Conservation (phyloP, 2,113 vertebrate genomes). For the Paraplagusia blochii region DNA sequence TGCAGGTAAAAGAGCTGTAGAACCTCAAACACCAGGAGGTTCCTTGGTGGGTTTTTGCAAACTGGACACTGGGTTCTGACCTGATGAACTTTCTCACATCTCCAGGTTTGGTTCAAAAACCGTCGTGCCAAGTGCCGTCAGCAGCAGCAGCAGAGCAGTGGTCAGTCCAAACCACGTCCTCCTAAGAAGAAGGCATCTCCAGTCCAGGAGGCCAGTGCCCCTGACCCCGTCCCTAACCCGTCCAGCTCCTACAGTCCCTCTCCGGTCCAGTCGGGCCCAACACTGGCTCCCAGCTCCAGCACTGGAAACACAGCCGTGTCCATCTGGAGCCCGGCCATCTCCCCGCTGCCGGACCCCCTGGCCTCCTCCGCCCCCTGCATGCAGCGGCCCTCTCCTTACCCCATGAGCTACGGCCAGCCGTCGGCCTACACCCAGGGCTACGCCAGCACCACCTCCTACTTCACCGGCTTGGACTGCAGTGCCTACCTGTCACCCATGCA, state of each 20-base stretch:
- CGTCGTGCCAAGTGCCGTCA: conserved; percentile 84
- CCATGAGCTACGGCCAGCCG: conserved; percentile 79
- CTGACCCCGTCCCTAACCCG: conserved; percentile 66
- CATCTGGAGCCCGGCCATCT: conserved; percentile 86
- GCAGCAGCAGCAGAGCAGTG: conserved; percentile 81
- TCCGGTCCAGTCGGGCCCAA: conserved; percentile 46
- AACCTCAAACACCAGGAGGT: background rate
- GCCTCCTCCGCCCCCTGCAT: conserved; percentile 75
- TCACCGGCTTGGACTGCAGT: conserved; percentile 82
- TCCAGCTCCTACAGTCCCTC: conserved; percentile 72
- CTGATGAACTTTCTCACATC: background rate
- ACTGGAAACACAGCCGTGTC: conserved; percentile 75
- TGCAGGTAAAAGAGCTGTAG: conserved; percentile 71
- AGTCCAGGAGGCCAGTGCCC: conserved; percentile 62
- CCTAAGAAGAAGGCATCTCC: conserved; percentile 83
- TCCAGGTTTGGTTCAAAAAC: conserved; percentile 85
- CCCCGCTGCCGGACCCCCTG: conserved; percentile 81
- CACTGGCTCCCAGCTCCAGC: conserved; percentile 63
- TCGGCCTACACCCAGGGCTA: conserved; percentile 78
- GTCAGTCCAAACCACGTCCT: conserved; percentile 81
- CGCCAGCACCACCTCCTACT: conserved; percentile 79
- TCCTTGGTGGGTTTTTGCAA: background rate
- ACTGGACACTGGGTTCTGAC: background rate
- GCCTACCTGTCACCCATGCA: conserved; percentile 86
- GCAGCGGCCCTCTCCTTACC: conserved; percentile 79